These are phyloP conservation scores for Drosophila setosimentum DNA, from an alignment of 2,888 invertebrate genomes.

Conservation along the genomic window DNA sequence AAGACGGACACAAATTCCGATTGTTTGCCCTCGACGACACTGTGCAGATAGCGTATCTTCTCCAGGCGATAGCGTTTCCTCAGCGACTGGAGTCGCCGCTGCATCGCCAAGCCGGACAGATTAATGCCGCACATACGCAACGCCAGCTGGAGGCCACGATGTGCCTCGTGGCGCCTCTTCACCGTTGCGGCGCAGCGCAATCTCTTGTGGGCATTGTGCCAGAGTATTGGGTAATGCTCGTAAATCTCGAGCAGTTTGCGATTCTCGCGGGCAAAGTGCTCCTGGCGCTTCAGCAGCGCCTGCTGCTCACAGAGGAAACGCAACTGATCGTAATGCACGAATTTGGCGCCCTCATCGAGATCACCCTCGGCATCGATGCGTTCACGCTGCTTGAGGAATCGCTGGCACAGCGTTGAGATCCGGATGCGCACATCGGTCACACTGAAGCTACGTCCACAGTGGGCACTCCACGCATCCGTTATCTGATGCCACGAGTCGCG, in stretches of 20 bases:
- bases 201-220: slow-evolving; percentile 72
- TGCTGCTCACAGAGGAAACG: slow-evolving; percentile 75
- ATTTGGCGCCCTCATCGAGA: slow-evolving; percentile 66
- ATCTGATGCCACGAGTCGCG: slow-evolving; percentile 74
- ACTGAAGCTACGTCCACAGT: slow-evolving; percentile 64
- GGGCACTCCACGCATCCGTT: slow-evolving; percentile 66
- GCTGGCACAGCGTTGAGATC: slow-evolving; percentile 77
- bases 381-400: slow-evolving; percentile 75
- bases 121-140: slow-evolving; percentile 63
- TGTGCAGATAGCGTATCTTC: slow-evolving; percentile 75
- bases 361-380: slow-evolving; percentile 70
- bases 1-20: slow-evolving; percentile 66
- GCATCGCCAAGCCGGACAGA: slow-evolving; percentile 64
- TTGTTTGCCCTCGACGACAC: slow-evolving; percentile 70
- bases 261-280: slow-evolving; percentile 71
- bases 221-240: slow-evolving; percentile 75
- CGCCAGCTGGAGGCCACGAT: slow-evolving; percentile 63
- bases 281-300: slow-evolving; percentile 67
- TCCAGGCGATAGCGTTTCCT: slow-evolving; percentile 79
- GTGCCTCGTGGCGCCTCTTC: slow-evolving; percentile 61
- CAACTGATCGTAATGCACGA: slow-evolving; percentile 71
- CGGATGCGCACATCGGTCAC: slow-evolving; percentile 76
- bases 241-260: slow-evolving; percentile 74
- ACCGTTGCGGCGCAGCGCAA: slow-evolving; percentile 60
- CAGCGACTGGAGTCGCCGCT: slow-evolving; percentile 71